Evolutionary conservation across 2,888 invertebrate genomes (phyloP).

Genomic region (Lochmaea capreae): DNA sequence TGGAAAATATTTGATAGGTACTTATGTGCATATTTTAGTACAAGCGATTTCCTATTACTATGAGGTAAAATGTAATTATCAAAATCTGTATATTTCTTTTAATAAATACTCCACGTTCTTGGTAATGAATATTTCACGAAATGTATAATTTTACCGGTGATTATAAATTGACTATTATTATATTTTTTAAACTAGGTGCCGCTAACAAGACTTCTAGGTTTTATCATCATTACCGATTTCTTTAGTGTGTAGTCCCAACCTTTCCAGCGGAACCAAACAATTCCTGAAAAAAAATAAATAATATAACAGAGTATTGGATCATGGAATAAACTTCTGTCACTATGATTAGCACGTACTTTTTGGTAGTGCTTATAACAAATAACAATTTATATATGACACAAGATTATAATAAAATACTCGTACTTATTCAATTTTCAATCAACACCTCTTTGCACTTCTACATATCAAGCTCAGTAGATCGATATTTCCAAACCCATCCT

Average conservation of each 20-base stretch:
- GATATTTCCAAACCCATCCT: too few relatives aligned
- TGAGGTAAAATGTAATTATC: conserved; percentile 41
- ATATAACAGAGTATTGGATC: neutral
- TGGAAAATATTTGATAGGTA: neutral
- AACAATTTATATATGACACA: too few relatives aligned
- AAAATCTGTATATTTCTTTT: conserved; percentile 27
- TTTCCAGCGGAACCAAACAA: conserved; percentile 96
- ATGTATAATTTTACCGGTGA: conserved; percentile 50
- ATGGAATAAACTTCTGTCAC: neutral
- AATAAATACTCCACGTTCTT: conserved; percentile 49
- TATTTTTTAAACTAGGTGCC: conserved; percentile 54
- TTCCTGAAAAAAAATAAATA: conserved; percentile 69
- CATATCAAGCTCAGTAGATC: too few relatives aligned
- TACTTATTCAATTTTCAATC: too few relatives aligned
- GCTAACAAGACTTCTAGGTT: conserved; percentile 76
- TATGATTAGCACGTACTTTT: too few relatives aligned
- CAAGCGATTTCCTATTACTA: conserved; percentile 36
- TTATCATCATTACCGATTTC: conserved; percentile 92
- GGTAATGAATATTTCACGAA: conserved; percentile 36
- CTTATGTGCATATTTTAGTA: neutral
- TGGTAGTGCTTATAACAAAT: too few relatives aligned
- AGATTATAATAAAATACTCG: too few relatives aligned
- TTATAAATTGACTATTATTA: conserved; percentile 57
- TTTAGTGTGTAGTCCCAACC: conserved; percentile 95
- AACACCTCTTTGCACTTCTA: too few relatives aligned